Percentiles rank a stretch among this genome's conserved stretches.
These are phyloP conservation scores for Atrina japonica DNA, from an alignment of 2,888 invertebrate species.

Conservation along the genomic window DNA sequence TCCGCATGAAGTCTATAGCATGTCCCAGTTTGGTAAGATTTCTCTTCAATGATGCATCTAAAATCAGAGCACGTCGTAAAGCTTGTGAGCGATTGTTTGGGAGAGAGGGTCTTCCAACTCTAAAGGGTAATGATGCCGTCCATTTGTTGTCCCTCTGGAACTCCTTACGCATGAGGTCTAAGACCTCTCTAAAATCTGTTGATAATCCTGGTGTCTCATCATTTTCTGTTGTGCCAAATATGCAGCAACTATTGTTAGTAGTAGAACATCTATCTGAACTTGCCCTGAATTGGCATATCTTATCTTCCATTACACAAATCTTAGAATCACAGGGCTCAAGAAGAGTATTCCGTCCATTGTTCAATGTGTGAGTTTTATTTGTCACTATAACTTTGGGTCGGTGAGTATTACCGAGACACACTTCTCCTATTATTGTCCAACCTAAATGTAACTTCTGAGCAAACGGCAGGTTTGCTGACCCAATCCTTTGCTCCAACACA, in stretches of 20 bases:
- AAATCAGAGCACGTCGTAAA: constrained; percentile 12
- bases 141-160: constrained; percentile 36
- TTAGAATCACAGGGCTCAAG: background rate
- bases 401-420: constrained; percentile 26
- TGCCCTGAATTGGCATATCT: background rate
- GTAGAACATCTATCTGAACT: too few species aligned
- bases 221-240: constrained; percentile 19
- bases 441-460: constrained; percentile 30
- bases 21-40: constrained; percentile 28
- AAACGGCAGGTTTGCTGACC: constrained; percentile 25
- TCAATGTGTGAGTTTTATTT: constrained; percentile 12
- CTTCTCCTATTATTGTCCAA: constrained; percentile 27
- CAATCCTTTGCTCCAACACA: constrained; percentile 25
- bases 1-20: constrained; percentile 40
- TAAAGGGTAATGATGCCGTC: constrained; percentile 43
- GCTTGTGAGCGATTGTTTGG: constrained; percentile 39
- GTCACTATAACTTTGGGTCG: background rate
- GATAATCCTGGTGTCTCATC: constrained; percentile 30
- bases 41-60: constrained; percentile 22
- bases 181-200: constrained; percentile 32
- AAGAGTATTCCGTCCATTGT: constrained; percentile 2
- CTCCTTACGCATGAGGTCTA: constrained; percentile 24
- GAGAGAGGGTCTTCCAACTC: background rate
- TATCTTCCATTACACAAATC: background rate
- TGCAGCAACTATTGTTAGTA: too few species aligned